Evolutionary conservation across 2,113 vertebrate species (phyloP).

Genomic region (Pomatostomus ruficeps): DNA sequence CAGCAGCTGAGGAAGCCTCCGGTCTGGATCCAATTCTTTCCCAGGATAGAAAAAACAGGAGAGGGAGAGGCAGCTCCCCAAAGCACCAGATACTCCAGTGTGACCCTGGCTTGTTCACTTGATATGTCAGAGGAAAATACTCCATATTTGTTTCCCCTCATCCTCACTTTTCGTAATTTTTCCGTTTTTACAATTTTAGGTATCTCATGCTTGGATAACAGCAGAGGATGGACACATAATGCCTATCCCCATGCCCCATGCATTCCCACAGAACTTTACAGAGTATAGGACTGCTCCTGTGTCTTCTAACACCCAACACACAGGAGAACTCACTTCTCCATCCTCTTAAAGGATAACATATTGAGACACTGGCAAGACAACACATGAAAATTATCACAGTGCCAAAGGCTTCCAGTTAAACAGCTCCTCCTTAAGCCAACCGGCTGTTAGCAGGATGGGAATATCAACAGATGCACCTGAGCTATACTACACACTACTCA

Average conservation of each 20-base stretch:
- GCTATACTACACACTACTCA: neutral
- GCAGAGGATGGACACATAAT: neutral
- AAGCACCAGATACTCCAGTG: neutral
- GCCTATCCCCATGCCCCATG: rapidly evolving
- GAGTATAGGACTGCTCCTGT: neutral
- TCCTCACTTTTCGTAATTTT: neutral
- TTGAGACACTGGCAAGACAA: neutral
- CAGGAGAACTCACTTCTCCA: neutral
- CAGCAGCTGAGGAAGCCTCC: neutral
- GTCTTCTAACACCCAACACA: neutral
- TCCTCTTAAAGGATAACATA: neutral
- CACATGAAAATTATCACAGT: neutral
- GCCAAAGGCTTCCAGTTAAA: neutral
- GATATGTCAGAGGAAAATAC: neutral
- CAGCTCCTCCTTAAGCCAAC: neutral
- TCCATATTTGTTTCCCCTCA: neutral
- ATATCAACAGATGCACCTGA: neutral
- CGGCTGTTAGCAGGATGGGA: neutral
- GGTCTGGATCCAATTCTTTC: neutral
- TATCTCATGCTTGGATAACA: neutral
- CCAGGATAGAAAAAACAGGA: neutral
- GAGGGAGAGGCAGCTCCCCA: neutral
- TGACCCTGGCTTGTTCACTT: neutral
- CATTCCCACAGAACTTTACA: neutral
- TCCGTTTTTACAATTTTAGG: neutral